Conservation (phyloP, 1,140 invertebrate species). For the Calycopis cecrops region DNA sequence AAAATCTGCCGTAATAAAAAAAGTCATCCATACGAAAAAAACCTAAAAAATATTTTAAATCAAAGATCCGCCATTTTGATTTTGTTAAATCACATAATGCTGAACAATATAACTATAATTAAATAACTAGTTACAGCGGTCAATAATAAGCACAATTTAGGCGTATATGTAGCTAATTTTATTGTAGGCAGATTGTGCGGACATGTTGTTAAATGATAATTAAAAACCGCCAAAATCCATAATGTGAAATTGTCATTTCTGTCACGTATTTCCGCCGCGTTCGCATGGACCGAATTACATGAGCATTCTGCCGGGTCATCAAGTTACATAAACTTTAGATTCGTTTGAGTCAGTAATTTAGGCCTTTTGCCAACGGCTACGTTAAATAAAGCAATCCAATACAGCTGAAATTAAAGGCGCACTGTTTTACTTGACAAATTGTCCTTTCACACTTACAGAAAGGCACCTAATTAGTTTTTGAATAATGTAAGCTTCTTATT, state of each 20-base stretch:
- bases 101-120: too few relatives aligned
- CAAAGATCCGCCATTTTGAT: too few relatives aligned
- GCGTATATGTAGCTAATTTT: neutral
- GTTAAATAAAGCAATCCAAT: constrained; percentile 25
- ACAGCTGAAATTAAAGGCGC: constrained; percentile 14
- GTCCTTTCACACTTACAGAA: constrained; percentile 2
- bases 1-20: too few relatives aligned
- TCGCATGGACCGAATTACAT: constrained; percentile 15
- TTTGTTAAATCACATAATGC: too few relatives aligned
- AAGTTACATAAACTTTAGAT: constrained; percentile 25
- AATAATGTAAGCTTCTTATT: too few relatives aligned
- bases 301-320: constrained; percentile 20
- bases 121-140: too few relatives aligned
- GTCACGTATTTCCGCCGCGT: constrained; percentile 31
- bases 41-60: too few relatives aligned
- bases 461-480: constrained; percentile 3
- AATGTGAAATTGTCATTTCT: constrained; percentile 49
- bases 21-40: too few relatives aligned
- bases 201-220: constrained; percentile 43
- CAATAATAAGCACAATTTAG: too few relatives aligned
- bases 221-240: constrained; percentile 39
- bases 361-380: constrained; percentile 25
- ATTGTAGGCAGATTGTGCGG: neutral
- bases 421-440: constrained; percentile 4
- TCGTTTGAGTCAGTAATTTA: constrained; percentile 24